phyloP scores from a whole-genome alignment of 64 coral and sea anemone genomes.

The Anthopleura sola region DNA sequence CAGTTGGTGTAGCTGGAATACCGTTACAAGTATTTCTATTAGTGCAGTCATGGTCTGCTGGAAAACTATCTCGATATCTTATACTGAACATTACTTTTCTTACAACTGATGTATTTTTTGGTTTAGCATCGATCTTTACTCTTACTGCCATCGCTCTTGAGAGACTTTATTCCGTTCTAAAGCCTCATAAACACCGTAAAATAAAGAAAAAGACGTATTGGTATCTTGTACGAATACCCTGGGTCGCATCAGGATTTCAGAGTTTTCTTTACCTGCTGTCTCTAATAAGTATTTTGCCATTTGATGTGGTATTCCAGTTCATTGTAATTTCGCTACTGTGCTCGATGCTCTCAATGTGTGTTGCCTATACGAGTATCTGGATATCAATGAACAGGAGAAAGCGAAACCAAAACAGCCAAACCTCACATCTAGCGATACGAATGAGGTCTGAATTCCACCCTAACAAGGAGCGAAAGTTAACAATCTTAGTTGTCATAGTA shows the following conservation, averaged over 20 bases:
- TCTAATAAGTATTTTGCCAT: neutral
- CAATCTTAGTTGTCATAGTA: constrained; percentile 9
- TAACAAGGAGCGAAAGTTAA: neutral
- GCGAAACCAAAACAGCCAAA: neutral
- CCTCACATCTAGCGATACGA: neutral
- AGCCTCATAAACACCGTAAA: neutral
- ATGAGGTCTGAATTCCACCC: neutral
- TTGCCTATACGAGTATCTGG: neutral
- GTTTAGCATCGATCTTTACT: constrained; percentile 64
- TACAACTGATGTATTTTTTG: constrained; percentile 52
- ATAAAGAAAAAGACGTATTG: neutral
- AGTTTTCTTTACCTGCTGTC: neutral
- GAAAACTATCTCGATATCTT: constrained; percentile 8
- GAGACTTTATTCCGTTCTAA: constrained; percentile 23
- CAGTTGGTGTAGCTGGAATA: constrained; percentile 35
- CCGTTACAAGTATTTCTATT: constrained; percentile 53
- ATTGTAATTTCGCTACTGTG: neutral
- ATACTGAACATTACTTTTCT: constrained; percentile 36
- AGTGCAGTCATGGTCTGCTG: neutral
- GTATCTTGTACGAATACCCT: neutral
- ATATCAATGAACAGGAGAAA: neutral
- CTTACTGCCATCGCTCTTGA: constrained; percentile 58
- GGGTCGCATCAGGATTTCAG: neutral
- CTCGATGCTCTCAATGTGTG: neutral
- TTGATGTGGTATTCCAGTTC: constrained; percentile 2